Base-by-base conservation (phyloP, 2,113 vertebrate species). In the Xiphias gladius region DNA sequence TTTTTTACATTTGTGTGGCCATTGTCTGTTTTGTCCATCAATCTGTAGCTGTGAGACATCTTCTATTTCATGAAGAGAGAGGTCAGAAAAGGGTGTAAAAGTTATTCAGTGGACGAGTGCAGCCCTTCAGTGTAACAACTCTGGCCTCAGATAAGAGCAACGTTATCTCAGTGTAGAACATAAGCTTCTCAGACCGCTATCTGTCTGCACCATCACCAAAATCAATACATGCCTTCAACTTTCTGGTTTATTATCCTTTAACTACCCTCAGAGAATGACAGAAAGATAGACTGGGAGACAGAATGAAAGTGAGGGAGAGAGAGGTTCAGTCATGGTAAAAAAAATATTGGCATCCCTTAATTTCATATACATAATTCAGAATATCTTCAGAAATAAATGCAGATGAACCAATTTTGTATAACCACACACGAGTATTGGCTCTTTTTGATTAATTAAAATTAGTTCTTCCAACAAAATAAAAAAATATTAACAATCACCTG, bases 171-270 rank as follows among this genome's bases (percentile, higher is more conserved):
- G 69, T 19, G 77, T 50, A 75, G 76, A 88, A 88, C 85, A 83
- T 81, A 77, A 84, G 70, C 79, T 81, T 79, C 75, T 83, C 82
- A 73, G 73, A 82, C 80, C 46, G 0, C 70, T 73, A 89, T 92
- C 86, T 87, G 73, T 86, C 83, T 32, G 84, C 55, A 62, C 61
- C 79, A 85, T 85, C 86, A 41, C 24, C 68, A 30, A 67, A 86
- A 90, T 92, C 92, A 80, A 93, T 92, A 85, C 67, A 9, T 57
- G 58, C 61, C 76, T 73, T 82, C 81, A 71, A 74, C 76, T 54
- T 83, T 80, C 80, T 57, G 65, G 2, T 82, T 87, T 89, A 79
- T 91, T 89, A 86, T 90, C 74, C 78, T 80, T 85, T 86, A 82
- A 89, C 82, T 72, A 79, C 5, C 66, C 72, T 66, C 52, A 13